These are phyloP conservation scores for Lontra canadensis DNA, from an alignment of 2,113 vertebrate species.

Conservation along the genomic window DNA sequence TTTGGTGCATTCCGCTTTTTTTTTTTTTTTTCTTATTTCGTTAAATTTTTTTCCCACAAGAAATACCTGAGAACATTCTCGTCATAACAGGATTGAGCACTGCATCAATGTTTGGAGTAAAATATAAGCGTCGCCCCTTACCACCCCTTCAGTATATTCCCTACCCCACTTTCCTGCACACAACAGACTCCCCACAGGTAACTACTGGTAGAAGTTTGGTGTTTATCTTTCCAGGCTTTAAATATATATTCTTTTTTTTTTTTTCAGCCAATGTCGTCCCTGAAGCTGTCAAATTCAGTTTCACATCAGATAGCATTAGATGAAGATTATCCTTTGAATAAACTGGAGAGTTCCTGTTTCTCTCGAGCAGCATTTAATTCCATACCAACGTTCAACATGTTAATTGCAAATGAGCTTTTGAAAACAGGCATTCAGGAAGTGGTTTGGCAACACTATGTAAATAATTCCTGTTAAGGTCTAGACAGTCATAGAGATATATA, in stretches of 20 bases:
- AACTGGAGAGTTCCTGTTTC: not conserved
- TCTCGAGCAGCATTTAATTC: not conserved
- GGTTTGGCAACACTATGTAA: not conserved
- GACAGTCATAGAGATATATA: not conserved
- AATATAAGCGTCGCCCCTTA: not conserved
- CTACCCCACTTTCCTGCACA: not conserved
- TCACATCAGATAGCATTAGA: not conserved
- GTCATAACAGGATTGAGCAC: not conserved
- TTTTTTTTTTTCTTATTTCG: not conserved
- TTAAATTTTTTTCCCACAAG: not conserved
- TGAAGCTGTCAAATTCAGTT: not conserved
- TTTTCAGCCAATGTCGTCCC: no score
- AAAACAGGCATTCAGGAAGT: not conserved
- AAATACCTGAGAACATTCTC: not conserved
- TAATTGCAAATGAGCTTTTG: not conserved
- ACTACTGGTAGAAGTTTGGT: not conserved
- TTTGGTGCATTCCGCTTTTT: not conserved
- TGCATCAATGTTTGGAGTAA: not conserved
- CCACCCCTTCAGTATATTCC: fast-evolving
- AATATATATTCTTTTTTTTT: not conserved
- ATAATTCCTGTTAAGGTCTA: not conserved
- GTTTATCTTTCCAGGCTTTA: not conserved
- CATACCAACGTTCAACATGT: not conserved
- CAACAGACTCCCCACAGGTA: not conserved
- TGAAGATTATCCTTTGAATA: not conserved